A percentile compares a stretch with the other conserved stretches of the same genome.
phyloP scores from a whole-genome alignment of 1,140 invertebrate genomes.

The Tetragnatha versicolor region DNA sequence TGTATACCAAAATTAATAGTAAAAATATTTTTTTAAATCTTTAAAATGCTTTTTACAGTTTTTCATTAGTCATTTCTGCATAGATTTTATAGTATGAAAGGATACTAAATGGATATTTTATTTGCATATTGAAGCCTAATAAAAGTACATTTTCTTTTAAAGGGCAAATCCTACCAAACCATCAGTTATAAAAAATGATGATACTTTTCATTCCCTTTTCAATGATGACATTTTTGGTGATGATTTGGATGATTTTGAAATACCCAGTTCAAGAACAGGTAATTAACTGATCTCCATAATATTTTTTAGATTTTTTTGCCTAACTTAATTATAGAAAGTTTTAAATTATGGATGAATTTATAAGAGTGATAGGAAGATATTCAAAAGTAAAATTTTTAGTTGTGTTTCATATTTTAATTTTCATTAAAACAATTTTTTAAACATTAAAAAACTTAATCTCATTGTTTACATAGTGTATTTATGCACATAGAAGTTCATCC shows the following conservation, averaged over 20 bases:
- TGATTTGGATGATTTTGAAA: conserved; percentile 35
- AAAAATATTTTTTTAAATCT: neutral
- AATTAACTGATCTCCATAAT: neutral
- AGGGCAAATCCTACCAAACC: neutral
- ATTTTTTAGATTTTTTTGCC: neutral
- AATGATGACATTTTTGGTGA: conserved; percentile 22
- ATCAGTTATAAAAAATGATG: neutral
- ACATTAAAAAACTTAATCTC: neutral
- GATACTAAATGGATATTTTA: neutral
- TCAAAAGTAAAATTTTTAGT: neutral
- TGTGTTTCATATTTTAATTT: neutral
- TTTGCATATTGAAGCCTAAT: neutral
- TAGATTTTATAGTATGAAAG: neutral
- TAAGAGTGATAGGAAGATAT: neutral
- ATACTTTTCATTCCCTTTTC: conserved; percentile 18
- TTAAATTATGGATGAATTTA: neutral
- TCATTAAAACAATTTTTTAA: neutral
- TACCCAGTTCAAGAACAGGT: conserved; percentile 21
- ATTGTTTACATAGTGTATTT: neutral
- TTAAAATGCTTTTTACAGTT: neutral
- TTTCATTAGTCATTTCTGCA: neutral
- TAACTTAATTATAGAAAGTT: neutral
- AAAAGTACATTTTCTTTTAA: neutral
- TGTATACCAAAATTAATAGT: neutral
- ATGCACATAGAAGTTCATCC: neutral